Conservation (phyloP, 2,888 invertebrate genomes). For the Galerucella calmariensis region DNA sequence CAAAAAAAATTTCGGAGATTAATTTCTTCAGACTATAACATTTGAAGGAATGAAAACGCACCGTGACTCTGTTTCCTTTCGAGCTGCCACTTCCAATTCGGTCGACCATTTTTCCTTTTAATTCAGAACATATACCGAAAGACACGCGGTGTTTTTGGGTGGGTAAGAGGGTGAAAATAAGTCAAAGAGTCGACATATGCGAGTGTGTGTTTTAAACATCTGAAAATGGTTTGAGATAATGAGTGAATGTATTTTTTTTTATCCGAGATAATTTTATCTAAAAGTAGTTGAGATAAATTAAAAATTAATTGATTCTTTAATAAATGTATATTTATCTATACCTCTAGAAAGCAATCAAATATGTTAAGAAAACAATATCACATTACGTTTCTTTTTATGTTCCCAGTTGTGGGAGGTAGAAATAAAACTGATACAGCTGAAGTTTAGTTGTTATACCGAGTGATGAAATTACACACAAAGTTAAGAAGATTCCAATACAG, state of each 20-base stretch:
- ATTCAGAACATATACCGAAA: conserved; percentile 18
- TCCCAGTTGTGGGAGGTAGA: too few relatives aligned
- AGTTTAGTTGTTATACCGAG: too few relatives aligned
- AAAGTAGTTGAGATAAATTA: background rate
- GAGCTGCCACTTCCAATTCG: conserved; percentile 28
- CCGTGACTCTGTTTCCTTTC: conserved; percentile 30
- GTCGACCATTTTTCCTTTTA: conserved; percentile 29
- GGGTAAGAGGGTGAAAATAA: conserved; percentile 6
- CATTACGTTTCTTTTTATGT: too few relatives aligned
- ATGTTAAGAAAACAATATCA: too few relatives aligned
- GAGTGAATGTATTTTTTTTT: conserved; percentile 4
- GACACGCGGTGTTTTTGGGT: background rate
- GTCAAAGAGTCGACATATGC: background rate
- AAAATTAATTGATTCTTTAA: background rate
- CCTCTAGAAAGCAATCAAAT: too few relatives aligned
- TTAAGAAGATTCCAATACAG: too few relatives aligned
- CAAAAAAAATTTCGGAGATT: background rate
- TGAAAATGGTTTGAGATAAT: conserved; percentile 25
- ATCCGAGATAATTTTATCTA: background rate
- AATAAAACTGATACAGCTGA: too few relatives aligned
- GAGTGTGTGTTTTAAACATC: conserved; percentile 22
- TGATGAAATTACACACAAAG: too few relatives aligned
- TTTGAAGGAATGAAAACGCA: conserved; percentile 25
- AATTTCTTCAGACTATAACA: conserved; percentile 6
- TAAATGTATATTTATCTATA: too few relatives aligned